These are phyloP conservation scores for Herpetotheres cachinnans DNA, from an alignment of 2,113 vertebrate species.

Conservation along the genomic window DNA sequence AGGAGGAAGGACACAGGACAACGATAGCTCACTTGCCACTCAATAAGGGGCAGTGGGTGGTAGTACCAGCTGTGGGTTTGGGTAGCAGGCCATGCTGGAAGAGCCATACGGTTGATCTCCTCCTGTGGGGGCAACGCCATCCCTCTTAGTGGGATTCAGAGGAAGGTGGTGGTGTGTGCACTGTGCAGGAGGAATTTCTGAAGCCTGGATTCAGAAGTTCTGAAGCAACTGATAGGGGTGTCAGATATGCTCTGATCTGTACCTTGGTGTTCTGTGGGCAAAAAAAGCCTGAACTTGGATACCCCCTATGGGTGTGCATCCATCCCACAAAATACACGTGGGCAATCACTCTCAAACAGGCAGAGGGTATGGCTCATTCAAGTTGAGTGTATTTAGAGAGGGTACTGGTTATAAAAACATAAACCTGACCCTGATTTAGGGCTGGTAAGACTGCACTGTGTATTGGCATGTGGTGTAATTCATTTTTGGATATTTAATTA, in stretches of 20 bases:
- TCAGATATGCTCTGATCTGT: background rate
- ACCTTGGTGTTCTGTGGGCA: background rate
- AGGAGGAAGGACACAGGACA: background rate
- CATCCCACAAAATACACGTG: rapidly evolving
- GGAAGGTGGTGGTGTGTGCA: background rate
- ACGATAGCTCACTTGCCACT: background rate
- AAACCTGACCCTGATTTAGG: background rate
- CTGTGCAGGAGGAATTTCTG: background rate
- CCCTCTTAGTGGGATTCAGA: background rate
- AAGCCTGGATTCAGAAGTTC: background rate
- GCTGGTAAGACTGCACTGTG: background rate
- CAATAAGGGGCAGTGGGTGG: background rate
- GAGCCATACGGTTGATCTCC: background rate
- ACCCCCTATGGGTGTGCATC: background rate
- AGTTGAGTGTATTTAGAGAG: background rate
- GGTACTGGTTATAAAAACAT: background rate
- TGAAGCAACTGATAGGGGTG: background rate
- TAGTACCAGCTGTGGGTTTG: background rate
- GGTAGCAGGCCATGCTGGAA: background rate
- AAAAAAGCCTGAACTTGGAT: background rate
- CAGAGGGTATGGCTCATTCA: background rate
- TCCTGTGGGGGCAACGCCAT: background rate
- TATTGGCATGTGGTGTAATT: background rate
- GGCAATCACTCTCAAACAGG: background rate
- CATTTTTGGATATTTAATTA: background rate